These are phyloP conservation scores for Rhingia campestris DNA, from an alignment of 2,888 invertebrate species.

Conservation along the genomic window DNA sequence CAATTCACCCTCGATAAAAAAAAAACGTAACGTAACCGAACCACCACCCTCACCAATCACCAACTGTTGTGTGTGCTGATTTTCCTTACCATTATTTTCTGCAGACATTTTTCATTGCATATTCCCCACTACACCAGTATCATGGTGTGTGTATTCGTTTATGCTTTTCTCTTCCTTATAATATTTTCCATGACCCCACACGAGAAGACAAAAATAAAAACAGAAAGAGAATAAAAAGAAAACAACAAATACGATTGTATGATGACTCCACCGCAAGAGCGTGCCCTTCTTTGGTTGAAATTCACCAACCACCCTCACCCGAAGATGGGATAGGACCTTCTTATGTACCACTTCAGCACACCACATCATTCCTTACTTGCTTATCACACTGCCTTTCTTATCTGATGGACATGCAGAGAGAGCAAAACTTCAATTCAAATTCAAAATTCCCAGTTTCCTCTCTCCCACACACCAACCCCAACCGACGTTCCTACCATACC, in stretches of 20 bases:
- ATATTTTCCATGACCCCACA: constrained; percentile 71
- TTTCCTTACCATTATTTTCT: constrained; percentile 69
- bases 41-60: constrained; percentile 51
- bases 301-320: constrained; percentile 38
- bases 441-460: constrained; percentile 52
- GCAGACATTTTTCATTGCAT: constrained; percentile 70
- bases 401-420: constrained; percentile 53
- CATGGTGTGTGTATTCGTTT: constrained; percentile 17
- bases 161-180: constrained; percentile 62
- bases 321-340: not conserved
- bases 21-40: not conserved
- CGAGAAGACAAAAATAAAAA: constrained; percentile 32
- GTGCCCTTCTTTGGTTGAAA: constrained; percentile 45
- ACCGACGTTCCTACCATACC: not conserved
- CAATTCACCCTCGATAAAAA: constrained; percentile 9
- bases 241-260: constrained; percentile 55
- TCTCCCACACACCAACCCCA: constrained; percentile 8
- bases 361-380: constrained; percentile 64
- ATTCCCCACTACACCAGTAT: constrained; percentile 22
- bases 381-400: constrained; percentile 59
- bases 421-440: constrained; percentile 6
- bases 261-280: constrained; percentile 67
- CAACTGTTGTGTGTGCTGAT: constrained; percentile 50
- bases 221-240: constrained; percentile 4
- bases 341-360: constrained; percentile 45